phyloP scores from a whole-genome alignment of 2,113 vertebrate species.

The Boulengeromyrus knoepffleri region DNA sequence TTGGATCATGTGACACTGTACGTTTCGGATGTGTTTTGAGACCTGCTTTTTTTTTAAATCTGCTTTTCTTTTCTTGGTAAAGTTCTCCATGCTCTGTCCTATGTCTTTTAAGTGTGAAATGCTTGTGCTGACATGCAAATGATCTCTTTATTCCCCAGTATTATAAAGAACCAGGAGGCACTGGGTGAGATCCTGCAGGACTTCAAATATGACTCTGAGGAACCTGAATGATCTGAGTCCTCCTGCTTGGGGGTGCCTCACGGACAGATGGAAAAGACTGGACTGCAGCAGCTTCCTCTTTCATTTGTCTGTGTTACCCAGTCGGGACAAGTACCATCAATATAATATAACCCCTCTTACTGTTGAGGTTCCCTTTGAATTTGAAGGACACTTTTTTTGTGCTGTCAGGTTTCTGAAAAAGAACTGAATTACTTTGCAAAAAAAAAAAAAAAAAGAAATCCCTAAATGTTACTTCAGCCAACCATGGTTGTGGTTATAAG shows the following conservation, averaged over 20 bases:
- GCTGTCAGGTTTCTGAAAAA: neutral
- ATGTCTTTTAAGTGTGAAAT: neutral
- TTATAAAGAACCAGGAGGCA: conserved; percentile 90
- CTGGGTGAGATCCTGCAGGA: conserved; percentile 94
- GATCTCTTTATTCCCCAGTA: conserved; percentile 53
- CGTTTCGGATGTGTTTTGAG: neutral
- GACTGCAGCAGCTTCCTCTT: neutral
- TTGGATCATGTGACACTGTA: neutral
- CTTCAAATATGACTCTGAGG: conserved; percentile 93
- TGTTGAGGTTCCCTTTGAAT: conserved; percentile 35
- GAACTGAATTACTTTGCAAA: neutral
- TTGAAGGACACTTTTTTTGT: neutral
- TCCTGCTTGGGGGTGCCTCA: conserved; percentile 39
- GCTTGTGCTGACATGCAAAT: neutral
- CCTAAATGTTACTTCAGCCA: conserved; percentile 15
- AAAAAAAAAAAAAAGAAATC: neutral
- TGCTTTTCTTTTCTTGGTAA: neutral
- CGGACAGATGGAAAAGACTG: conserved; percentile 21
- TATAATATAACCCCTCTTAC: conserved; percentile 20
- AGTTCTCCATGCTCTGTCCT: neutral
- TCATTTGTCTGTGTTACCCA: conserved; percentile 11
- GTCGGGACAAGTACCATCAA: conserved; percentile 22
- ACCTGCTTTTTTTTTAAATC: neutral
- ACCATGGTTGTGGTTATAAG: neutral
- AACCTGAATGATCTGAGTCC: conserved; percentile 65